These are phyloP conservation scores for Ochropleura leucogaster DNA, from an alignment of 2,888 invertebrate genomes.

Conservation along the genomic window DNA sequence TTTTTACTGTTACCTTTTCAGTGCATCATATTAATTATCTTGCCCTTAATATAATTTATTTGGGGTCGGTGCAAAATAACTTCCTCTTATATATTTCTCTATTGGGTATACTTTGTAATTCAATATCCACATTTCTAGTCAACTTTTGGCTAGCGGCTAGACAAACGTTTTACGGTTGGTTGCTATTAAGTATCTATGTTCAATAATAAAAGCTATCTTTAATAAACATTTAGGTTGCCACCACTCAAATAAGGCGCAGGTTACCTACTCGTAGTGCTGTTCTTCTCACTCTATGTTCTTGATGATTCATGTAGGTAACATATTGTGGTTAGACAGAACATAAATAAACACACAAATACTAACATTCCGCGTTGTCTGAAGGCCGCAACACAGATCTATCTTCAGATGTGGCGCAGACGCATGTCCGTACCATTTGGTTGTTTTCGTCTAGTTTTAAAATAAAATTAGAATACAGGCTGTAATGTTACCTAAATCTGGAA, in stretches of 20 bases:
- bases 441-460: background rate
- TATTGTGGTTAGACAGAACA: slow-evolving; percentile 6
- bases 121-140: too few species aligned
- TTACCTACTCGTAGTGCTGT: background rate
- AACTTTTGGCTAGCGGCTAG: too few species aligned
- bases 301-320: slow-evolving; percentile 7
- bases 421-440: slow-evolving; percentile 15
- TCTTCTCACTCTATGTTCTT: background rate
- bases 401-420: background rate
- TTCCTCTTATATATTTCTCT: too few species aligned
- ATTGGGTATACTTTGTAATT: too few species aligned
- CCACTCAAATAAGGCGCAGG: background rate
- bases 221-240: background rate
- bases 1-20: too few species aligned
- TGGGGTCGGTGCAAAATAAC: too few species aligned
- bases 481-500: background rate
- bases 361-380: slow-evolving; percentile 46
- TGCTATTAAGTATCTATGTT: too few species aligned
- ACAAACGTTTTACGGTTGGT: too few species aligned
- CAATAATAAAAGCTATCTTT: background rate
- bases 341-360: slow-evolving; percentile 27
- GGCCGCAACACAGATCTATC: slow-evolving; percentile 22
- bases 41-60: too few species aligned
- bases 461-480: background rate
- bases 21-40: too few species aligned